A percentile compares a stretch with the other conserved stretches of the same genome.
Evolutionary conservation across 2,797 vertebrate species (phyloP).

Genomic region (Lophius americanus): DNA sequence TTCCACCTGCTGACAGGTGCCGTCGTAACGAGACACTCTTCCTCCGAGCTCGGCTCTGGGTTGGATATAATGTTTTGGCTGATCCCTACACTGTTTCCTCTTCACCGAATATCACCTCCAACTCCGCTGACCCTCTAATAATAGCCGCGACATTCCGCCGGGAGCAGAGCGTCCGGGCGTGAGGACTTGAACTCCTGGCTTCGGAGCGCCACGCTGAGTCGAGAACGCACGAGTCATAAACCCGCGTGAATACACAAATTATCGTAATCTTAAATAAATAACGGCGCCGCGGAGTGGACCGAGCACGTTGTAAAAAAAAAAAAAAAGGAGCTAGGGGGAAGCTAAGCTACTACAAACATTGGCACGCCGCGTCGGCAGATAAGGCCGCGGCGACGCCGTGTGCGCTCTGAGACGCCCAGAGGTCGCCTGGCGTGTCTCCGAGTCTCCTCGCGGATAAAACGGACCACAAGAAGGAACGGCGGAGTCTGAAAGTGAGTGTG

Average conservation of each 20-base stretch:
- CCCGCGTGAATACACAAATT: conserved; percentile 21
- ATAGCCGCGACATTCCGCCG: neutral
- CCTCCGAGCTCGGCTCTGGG: too few species aligned
- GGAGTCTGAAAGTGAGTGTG: too few species aligned
- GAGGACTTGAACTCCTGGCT: neutral
- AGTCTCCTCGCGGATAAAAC: conserved; percentile 72
- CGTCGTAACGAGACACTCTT: too few species aligned
- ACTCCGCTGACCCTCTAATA: neutral
- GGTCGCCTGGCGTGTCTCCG: conserved; percentile 48
- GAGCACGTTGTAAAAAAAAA: conserved; percentile 23
- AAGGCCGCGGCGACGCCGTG: conserved; percentile 49
- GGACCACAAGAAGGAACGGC: conserved; percentile 58
- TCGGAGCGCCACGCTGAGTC: neutral
- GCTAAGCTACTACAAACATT: conserved; percentile 53
- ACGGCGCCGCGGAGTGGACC: conserved; percentile 20
- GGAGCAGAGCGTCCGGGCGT: neutral
- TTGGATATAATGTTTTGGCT: too few species aligned
- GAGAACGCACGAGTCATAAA: conserved; percentile 9
- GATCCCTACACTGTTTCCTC: too few species aligned
- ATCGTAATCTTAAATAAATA: conserved; percentile 41
- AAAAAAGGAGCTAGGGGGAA: conserved; percentile 15
- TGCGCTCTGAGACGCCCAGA: conserved; percentile 34
- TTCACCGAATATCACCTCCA: neutral
- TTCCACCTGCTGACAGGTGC: too few species aligned
- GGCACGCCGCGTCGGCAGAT: conserved; percentile 33